Base-by-base conservation (phyloP, 2,113 vertebrate species). In the Peromyscus californicus region DNA sequence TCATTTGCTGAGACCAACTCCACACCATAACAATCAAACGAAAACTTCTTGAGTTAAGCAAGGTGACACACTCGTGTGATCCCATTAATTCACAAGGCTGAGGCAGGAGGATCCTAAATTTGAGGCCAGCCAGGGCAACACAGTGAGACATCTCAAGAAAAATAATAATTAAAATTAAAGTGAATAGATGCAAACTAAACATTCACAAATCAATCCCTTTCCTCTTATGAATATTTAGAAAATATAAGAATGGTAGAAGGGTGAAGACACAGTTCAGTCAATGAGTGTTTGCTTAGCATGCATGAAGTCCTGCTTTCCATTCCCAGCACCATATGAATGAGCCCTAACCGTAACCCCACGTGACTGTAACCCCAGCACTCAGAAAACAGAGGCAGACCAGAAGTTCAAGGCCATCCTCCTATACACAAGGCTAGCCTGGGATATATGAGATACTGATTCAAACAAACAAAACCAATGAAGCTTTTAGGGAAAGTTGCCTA, bases 161-260 rank as follows among this genome's bases (percentile, higher is more conserved):
- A 90, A 78, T 31, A 63, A 36, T 33, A 61, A 59, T 72, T 39
- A 59, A 54, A 39, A 11, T 83, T 76, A 65, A 89, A 93, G 90
- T 69, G 70, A 86, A 85, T 33, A 74, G 39, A 88, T 76, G 89
- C 57, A 89, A 94, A 93, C 33, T 74, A 95, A 96, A 94, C 83
- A 88, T 63, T 78, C 59, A 87, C 59, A 89, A 45, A 93, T 79
- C 9, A 36, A 61, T 63, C 86, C 76, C 45, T 92, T 96, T 89
- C 93, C n/a, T 93, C 74, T 89, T 12, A 72, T 0, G 29, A 96
- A 79, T 16, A 92, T 31, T 59, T 78, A 78, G 78, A 94, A 89
- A 86, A 67, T 69, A 48, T 42, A 39, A 96, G 57, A 45, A 42
- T 33, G 61, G 63, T 3, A 85, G 26, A 22, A 11, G 17, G 22